Evolutionary conservation across 2,113 vertebrate species (phyloP), one percentile per base, ranked within the genome.

Genomic region (Ranitomeya variabilis): DNA sequence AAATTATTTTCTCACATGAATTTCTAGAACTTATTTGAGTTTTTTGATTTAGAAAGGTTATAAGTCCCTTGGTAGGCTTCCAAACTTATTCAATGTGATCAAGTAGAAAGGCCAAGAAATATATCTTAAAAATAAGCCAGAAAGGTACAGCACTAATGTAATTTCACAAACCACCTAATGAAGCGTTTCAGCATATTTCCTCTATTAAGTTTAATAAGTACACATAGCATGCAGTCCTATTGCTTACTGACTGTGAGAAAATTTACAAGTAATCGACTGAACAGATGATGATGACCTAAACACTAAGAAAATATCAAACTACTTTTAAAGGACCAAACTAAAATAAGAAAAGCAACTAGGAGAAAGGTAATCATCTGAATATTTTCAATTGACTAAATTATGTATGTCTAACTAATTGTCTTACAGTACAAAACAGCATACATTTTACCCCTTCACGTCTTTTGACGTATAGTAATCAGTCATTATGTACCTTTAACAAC

Each of bases 121-220:
- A 23, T 90, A 87, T 90, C 90, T 93, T 90, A 92, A 94, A 93
- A 90, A 88, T 87, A 92, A 7, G 45, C 90, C 88, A 77, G 92
- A 94, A 95, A 95, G 92, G 90, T 91, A 92, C 91, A 90, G 89
- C 91, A 92, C 90, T 95, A 94, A 95, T 93, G 89, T 88, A 94
- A 95, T 96, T 96, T 95, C 87, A 85, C 94, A 93, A 94, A 94
- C 84, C 91, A 92, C 92, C 93, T 95, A 96, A 95, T 94, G 93
- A 94, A 92, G 91, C 92, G 88, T 91, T 89, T 90, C 93, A 95
- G 91, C 91, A 91, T 93, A 92, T 94, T 94, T 94, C 90, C 90
- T 92, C 90, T 92, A 91, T 94, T 74, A 74, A 74, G 71, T 74
- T 37, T 45, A 26, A 19, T 95, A 95, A 94, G 91, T 92, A 93